Conservation (phyloP, 2,888 invertebrate genomes). For the Synergus itoensis region DNA sequence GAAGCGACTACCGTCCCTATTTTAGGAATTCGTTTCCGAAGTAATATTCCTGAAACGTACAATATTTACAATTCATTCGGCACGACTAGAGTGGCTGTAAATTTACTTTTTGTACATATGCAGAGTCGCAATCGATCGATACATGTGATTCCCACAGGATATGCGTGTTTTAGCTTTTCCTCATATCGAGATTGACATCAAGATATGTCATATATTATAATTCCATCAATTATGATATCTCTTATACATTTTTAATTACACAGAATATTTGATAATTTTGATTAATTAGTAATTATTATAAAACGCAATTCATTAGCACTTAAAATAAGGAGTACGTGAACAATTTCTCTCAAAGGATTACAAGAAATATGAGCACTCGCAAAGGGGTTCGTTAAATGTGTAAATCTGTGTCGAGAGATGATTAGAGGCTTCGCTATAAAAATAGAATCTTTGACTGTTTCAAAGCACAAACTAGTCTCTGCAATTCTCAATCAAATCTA, state of each 20-base stretch:
- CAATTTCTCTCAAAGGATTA: background rate
- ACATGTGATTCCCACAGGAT: conserved; percentile 18
- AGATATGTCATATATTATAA: background rate
- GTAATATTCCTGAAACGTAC: conserved; percentile 12
- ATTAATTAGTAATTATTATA: background rate
- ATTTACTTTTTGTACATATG: conserved; percentile 6
- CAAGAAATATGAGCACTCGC: background rate
- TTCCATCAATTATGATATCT: background rate
- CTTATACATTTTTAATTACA: background rate
- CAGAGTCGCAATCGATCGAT: conserved; percentile 24
- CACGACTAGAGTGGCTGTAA: conserved; percentile 16
- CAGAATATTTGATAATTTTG: background rate
- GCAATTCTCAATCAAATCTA: background rate
- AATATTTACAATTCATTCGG: conserved; percentile 26
- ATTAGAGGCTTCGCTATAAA: background rate
- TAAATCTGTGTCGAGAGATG: background rate
- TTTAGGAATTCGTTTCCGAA: conserved; percentile 12
- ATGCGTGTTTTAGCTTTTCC: conserved; percentile 25
- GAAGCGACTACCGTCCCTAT: conserved; percentile 19
- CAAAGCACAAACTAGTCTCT: background rate
- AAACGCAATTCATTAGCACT: background rate
- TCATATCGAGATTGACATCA: conserved; percentile 2
- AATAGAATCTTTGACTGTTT: background rate
- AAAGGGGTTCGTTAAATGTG: conserved; percentile 3
- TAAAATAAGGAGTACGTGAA: background rate